Evolutionary conservation across 2,797 vertebrate genomes (phyloP), one percentile per base, ranked within the genome.

Genomic region (Podargus strigoides): DNA sequence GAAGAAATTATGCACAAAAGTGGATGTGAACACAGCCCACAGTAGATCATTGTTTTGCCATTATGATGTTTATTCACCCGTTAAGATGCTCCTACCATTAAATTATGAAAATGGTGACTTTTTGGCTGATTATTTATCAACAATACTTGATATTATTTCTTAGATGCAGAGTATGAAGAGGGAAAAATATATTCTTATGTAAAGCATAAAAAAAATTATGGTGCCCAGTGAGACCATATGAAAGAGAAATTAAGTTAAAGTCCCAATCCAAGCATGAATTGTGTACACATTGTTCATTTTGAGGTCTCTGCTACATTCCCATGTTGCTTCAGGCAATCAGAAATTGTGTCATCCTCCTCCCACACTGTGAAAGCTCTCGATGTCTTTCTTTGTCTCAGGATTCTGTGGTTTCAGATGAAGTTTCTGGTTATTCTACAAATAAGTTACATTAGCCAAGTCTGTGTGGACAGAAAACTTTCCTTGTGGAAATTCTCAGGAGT

Each of bases 331-430:
- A 59, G 78, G 63, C 87, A 87, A 82, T 73, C 52, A 87, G 72
- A 94, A 93, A 74, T 87, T 85, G 74, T 95, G 83, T 91, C 87
- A 92, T 85, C 77, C 34, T 81, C 62, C 85, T 91, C 83, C 77
- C 78, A 89, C 80, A 62, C 46, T 91, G 46, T 89, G 73, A 93
- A 94, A 96, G 56, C 56, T 80, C 59, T 84, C 0, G 0, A 56
- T 79, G 76, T 56, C 34, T 89, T 66, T 70, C 88, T 87, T 89
- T 89, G 63, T 90, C 66, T 94, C 69, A 85, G 46, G 49, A 91
- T 95, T 66, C 73, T 88, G 93, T 93, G 94, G 94, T 91, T 96
- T 90, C 49, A 85, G 63, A 85, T 75, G 44, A 88, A 92, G 27
- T 91, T 85, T 90, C 89, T 93, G 66, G 68, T 92, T 94, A 74